A percentile compares a stretch with the other conserved stretches of the same genome.
Evolutionary conservation across 2,888 invertebrate genomes (phyloP).

Genomic region (Caenorhabditis japonica): DNA sequence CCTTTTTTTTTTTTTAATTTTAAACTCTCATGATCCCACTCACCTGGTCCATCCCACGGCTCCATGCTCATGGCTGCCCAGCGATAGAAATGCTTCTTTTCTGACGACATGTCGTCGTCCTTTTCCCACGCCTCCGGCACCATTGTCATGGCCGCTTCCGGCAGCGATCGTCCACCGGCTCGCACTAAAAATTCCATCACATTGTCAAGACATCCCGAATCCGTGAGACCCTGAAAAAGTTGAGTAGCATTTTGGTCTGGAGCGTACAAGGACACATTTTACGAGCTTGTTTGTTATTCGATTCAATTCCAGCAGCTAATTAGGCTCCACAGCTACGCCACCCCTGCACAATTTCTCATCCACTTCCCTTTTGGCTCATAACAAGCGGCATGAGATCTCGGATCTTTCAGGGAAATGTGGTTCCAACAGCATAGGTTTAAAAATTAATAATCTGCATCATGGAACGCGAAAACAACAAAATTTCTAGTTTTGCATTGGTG

Average conservation of each 20-base stretch:
- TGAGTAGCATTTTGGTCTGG: too few relatives aligned
- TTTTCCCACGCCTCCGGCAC: slow-evolving; percentile 80
- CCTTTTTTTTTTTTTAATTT: too few relatives aligned
- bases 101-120: slow-evolving; percentile 84
- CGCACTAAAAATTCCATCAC: slow-evolving; percentile 95
- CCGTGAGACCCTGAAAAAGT: slow-evolving; percentile 85
- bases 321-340: too few relatives aligned
- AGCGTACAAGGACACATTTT: slow-evolving; percentile 9
- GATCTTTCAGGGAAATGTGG: too few relatives aligned
- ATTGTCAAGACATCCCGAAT: slow-evolving; percentile 97
- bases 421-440: too few relatives aligned
- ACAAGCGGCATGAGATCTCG: too few relatives aligned
- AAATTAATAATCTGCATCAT: too few relatives aligned
- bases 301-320: slow-evolving; percentile 8
- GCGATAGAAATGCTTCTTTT: slow-evolving; percentile 94
- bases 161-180: slow-evolving; percentile 89
- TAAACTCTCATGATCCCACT: too few relatives aligned
- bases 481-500: too few relatives aligned
- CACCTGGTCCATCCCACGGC: slow-evolving; percentile 93
- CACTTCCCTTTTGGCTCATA: not conserved
- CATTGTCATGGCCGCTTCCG: slow-evolving; percentile 99
- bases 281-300: slow-evolving; percentile 47
- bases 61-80: slow-evolving; percentile 98
- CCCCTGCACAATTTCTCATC: not conserved
- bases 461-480: too few relatives aligned